Evolutionary conservation across 2,888 invertebrate genomes (phyloP), one percentile per base, ranked within the genome.

Genomic region (Saturnia pavonia): DNA sequence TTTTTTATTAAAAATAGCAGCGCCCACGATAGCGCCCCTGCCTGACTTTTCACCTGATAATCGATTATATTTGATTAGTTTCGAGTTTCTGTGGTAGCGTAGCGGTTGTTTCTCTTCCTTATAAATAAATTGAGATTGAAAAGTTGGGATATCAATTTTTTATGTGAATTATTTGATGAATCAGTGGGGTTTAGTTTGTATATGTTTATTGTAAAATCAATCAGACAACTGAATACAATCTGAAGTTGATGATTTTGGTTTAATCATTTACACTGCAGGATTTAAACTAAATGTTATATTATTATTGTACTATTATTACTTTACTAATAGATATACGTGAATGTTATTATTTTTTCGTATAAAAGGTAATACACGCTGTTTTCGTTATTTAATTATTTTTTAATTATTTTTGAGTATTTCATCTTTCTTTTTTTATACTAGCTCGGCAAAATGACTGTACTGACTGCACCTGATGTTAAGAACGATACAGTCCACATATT

Each of bases 1-100:
- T 11, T 1, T n/a, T 22, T 11, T 22, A n/a, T n/a, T 9, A 2
- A 25, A 60, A 27, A 60, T 60, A 12, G 27, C 14, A 25, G 12
- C 57, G 1, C 2, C 11, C n/a, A 65, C 0, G 40, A 40, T 65
- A 69, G 45, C 19, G 8, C 14, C 63, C 34, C 45, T 45, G 34
- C n/a, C 45, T 45, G 27, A 34, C 60, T 70, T n/a, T 80, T 79
- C 77, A 76, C 73, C 75, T 75, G 80, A 75, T 76, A 79, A 81
- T 76, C 76, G 77, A 81, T 82, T 77, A 76, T 76, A 77, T 80
- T 81, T 80, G 80, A 80, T 80, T 80, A 72, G 68, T 70, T 60
- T 60, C 57, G 72, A 67, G 74, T 72, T 74, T 70, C 66, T 63
- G 67, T 68, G 57, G n/a, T n/a, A 40, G 43, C 34, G 19, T 16